Percentiles rank a stretch among this genome's conserved stretches.
phyloP scores from a whole-genome alignment of 2,113 vertebrate genomes.

The Rhizomys pruinosus region DNA sequence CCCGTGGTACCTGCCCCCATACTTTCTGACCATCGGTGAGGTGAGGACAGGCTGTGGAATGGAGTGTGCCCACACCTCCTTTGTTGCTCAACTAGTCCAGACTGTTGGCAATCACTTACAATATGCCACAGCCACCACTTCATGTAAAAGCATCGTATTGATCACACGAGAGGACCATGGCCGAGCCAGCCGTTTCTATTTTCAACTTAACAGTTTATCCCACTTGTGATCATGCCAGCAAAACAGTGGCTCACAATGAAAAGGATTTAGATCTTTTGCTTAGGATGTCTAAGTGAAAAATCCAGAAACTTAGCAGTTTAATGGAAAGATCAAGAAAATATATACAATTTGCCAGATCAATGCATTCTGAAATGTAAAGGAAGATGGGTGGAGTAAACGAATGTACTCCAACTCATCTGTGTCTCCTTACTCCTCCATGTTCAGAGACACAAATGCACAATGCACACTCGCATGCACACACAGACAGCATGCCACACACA shows the following conservation, averaged over 20 bases:
- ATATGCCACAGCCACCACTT: neutral
- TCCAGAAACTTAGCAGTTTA: neutral
- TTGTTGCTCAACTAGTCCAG: neutral
- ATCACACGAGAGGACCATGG: neutral
- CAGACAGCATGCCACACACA: neutral
- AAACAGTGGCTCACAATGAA: neutral
- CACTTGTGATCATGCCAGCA: slow-evolving; percentile 39
- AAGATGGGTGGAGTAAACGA: neutral
- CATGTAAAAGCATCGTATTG: slow-evolving; percentile 23
- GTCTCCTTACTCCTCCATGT: neutral
- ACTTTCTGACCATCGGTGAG: neutral
- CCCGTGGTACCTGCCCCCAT: neutral
- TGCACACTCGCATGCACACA: neutral
- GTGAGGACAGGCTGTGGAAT: neutral
- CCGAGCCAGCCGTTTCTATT: slow-evolving; percentile 67
- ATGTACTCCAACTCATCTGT: neutral
- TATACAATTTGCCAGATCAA: slow-evolving; percentile 53
- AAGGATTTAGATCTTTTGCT: slow-evolving; percentile 62
- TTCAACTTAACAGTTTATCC: slow-evolving; percentile 67
- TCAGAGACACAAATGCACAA: neutral
- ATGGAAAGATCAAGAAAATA: slow-evolving; percentile 55
- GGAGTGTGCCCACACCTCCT: neutral
- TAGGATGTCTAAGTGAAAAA: slow-evolving; percentile 21
- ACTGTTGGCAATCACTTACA: neutral
- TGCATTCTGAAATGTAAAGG: neutral